Base-by-base conservation (phyloP, 2,113 vertebrate species). In the Nyctereutes procyonoides region DNA sequence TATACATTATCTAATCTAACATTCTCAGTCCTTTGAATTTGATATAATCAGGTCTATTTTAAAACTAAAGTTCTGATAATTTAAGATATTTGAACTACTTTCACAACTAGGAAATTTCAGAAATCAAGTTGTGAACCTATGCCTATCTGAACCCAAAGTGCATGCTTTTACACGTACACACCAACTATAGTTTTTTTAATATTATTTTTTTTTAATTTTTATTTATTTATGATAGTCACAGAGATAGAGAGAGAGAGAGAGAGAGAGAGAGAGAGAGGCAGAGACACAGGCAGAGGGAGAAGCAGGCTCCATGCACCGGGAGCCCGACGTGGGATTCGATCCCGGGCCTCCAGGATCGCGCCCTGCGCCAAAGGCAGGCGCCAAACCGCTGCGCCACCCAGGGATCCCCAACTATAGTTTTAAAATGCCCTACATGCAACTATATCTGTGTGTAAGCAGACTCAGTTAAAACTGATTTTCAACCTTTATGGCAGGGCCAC, bases 11-110 rank as follows among this genome's bases (percentile, higher is more conserved):
- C 15, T 63, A 71, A 63, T 77, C 63, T 76, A 87, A 67, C 4
- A 24, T 87, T 90, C 35, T 88, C 17, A 35, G 28, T 28, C 2
- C 38, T 87, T 71, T 93, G 48, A 82, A 28, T 60, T 86, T 32
- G 3, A 43, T 60, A 74, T 53, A 38, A 62, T 32, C 56, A 32
- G 15, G 65, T 20, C 14, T 43, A 55, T 58, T 69, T 95, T 60
- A 81, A 89, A 94, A 71, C 3, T 76, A 38, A 96, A 95, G 12
- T 11, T 87, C 16, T 58, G 16, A 90, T 51, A 88, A 95, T 90
- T 30, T 77, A 65, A 87, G 43, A 73, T 16, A 83, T 32, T 93
- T 93, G 30, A 67, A 0, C 24, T 82, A 48, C 71, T 76, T 65
- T 5, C 5, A 48, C 2, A 65, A 30, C 26, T 60, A 51, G 20